Conservation (phyloP, 2,797 vertebrate genomes). For the Hemitrygon akajei region DNA sequence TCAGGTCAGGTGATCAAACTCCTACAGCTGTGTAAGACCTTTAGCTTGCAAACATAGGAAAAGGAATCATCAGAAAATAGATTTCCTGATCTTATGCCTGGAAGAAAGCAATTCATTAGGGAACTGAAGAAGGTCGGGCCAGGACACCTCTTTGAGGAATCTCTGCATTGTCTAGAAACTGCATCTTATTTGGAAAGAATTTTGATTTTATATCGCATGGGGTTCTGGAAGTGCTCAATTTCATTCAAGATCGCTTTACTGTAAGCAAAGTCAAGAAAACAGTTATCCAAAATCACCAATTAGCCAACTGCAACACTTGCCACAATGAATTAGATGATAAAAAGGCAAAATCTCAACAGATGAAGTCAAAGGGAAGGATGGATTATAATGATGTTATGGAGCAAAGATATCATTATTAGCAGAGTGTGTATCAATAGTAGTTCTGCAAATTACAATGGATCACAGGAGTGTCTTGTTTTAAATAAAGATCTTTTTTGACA, state of each 20-base stretch:
- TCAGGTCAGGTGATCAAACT: too few species aligned
- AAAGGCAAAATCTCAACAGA: not conserved
- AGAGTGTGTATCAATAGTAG: not conserved
- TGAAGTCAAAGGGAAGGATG: not conserved
- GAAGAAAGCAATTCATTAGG: too few species aligned
- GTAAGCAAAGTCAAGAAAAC: not conserved
- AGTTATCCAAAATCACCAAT: not conserved
- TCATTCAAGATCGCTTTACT: not conserved
- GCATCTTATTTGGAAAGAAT: conserved; percentile 3
- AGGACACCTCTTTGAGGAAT: too few species aligned
- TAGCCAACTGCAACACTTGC: not conserved
- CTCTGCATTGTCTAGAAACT: not conserved
- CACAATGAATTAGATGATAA: not conserved
- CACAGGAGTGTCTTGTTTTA: not conserved
- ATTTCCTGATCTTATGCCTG: too few species aligned
- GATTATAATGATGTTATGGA: not conserved
- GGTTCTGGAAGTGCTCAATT: not conserved
- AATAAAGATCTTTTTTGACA: not conserved
- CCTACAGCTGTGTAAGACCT: too few species aligned
- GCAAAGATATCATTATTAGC: not conserved
- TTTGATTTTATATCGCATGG: not conserved
- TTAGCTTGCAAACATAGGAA: too few species aligned
- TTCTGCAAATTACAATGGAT: not conserved
- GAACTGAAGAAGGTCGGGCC: too few species aligned
- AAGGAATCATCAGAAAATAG: too few species aligned